Conservation (phyloP, 2,797 vertebrate species). For the Gadopsis marmoratus region DNA sequence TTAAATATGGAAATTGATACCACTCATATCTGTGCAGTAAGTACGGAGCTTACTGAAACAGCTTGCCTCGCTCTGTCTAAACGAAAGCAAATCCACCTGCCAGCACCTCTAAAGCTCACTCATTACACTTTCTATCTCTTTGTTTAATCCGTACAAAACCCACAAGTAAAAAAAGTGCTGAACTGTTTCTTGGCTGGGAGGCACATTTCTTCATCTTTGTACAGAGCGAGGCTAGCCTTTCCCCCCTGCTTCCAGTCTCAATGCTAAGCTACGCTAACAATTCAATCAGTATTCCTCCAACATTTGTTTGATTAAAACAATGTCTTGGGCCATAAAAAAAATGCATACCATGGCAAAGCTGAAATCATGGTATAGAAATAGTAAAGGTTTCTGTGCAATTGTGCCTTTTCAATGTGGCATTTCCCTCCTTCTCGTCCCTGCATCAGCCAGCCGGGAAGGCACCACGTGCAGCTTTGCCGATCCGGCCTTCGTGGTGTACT, state of each 20-base stretch:
- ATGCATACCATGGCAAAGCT: not conserved
- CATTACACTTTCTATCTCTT: not conserved
- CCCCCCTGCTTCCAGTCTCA: not conserved
- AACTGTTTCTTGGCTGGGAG: not conserved
- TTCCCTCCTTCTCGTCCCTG: not conserved
- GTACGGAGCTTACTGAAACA: too few relatives aligned
- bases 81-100: not conserved
- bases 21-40: too few relatives aligned
- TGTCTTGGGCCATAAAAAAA: not conserved
- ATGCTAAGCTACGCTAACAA: too few relatives aligned
- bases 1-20: not conserved
- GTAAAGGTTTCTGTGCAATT: not conserved
- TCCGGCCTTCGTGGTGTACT: slow-evolving; percentile 87
- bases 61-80: not conserved
- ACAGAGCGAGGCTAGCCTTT: not conserved
- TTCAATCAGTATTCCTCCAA: not conserved
- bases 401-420: not conserved
- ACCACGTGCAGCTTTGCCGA: slow-evolving; percentile 85
- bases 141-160: not conserved
- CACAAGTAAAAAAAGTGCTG: not conserved
- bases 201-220: too few relatives aligned
- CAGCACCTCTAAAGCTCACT: not conserved
- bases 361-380: not conserved
- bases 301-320: not conserved
- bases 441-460: slow-evolving; percentile 77